phyloP scores from a whole-genome alignment of 2,797 vertebrate genomes.

The Scyliorhinus canicula region DNA sequence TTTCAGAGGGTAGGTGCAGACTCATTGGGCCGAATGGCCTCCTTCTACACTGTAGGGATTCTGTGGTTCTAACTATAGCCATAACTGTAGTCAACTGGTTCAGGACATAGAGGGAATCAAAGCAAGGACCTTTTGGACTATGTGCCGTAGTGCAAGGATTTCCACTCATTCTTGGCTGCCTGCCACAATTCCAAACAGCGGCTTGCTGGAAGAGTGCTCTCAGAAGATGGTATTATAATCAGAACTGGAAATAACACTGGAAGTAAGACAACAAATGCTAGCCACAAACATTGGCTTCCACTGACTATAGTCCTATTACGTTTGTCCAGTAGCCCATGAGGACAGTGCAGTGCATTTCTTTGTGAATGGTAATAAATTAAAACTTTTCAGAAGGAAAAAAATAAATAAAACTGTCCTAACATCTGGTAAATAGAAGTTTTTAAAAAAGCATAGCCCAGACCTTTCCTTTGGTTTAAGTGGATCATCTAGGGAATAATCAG shows the following conservation, averaged over 20 bases:
- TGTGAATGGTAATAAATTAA: not conserved
- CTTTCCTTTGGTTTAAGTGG: not conserved
- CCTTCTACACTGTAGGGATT: too few relatives aligned
- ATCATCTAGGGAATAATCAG: not conserved
- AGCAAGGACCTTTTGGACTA: not conserved
- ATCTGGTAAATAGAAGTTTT: not conserved
- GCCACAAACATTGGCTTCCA: not conserved
- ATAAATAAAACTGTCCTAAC: not conserved
- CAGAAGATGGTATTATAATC: not conserved
- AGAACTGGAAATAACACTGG: not conserved
- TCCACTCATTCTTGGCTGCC: too few relatives aligned
- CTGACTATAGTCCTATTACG: not conserved
- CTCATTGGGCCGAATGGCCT: too few relatives aligned
- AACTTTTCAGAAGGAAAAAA: not conserved
- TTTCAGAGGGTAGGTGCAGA: too few relatives aligned
- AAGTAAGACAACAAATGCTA: not conserved
- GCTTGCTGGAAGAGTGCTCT: not conserved
- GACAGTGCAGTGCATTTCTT: not conserved
- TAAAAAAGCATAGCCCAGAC: not conserved
- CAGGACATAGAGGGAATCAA: not conserved
- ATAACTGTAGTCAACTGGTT: not conserved
- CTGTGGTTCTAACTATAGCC: too few relatives aligned
- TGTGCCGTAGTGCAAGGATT: not conserved
- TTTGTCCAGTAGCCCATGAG: not conserved
- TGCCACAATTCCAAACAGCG: not conserved